A percentile compares a stretch with the other conserved stretches of the same genome.
Evolutionary conservation across 2,888 invertebrate genomes (phyloP).

Genomic region (Tineola bisselliella): DNA sequence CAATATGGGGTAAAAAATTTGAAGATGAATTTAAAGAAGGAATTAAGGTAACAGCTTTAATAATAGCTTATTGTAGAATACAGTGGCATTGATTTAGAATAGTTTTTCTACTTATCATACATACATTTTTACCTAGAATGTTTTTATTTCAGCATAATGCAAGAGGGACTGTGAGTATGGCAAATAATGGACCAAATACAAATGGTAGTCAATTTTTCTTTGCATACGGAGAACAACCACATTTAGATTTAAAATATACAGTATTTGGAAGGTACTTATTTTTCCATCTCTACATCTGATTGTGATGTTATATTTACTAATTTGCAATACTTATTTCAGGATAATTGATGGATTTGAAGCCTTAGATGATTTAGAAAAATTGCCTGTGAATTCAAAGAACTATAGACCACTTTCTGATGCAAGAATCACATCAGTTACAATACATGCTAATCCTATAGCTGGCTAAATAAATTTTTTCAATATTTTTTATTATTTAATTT

Average conservation of each 20-base stretch:
- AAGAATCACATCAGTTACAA: constrained; percentile 87
- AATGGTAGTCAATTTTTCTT: constrained; percentile 99
- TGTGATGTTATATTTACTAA: background rate
- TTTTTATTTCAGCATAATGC: constrained; percentile 74
- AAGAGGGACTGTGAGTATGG: constrained; percentile 95
- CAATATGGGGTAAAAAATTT: constrained; percentile 96
- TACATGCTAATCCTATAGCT: constrained; percentile 98
- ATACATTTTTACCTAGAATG: background rate
- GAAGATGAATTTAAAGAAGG: constrained; percentile 97
- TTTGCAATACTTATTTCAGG: constrained; percentile 64
- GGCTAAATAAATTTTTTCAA: constrained; percentile 43
- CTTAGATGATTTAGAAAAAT: constrained; percentile 94
- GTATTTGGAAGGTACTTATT: constrained; percentile 95
- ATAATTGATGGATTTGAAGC: constrained; percentile 97
- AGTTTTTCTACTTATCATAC: too few relatives aligned
- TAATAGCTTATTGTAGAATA: too few relatives aligned
- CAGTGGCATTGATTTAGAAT: too few relatives aligned
- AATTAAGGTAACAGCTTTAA: constrained; percentile 69
- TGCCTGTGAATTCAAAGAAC: constrained; percentile 93
- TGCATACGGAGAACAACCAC: constrained; percentile 92
- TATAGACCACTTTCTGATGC: constrained; percentile 88
- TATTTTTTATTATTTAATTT: too few relatives aligned
- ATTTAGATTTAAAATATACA: constrained; percentile 97
- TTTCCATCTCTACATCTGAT: too few relatives aligned
- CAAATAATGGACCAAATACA: constrained; percentile 97